phyloP scores from a whole-genome alignment of 2,113 vertebrate genomes.

The Murina feae region DNA sequence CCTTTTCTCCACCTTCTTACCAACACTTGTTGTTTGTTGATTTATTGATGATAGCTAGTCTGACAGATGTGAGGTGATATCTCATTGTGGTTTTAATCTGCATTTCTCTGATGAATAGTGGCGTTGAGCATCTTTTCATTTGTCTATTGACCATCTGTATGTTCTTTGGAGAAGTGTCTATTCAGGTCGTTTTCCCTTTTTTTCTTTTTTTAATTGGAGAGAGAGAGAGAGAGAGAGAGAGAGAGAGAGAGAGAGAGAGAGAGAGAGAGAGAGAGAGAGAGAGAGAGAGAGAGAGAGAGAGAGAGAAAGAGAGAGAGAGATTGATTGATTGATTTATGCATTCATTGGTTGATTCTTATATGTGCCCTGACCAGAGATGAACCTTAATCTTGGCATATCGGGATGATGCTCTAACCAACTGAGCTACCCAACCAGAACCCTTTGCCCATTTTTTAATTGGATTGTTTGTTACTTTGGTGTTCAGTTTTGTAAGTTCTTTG shows the following conservation, averaged over 20 bases:
- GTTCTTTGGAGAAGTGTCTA: background rate
- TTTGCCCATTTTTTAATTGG: background rate
- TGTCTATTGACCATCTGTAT: background rate
- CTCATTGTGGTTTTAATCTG: background rate
- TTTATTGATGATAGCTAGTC: background rate
- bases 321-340: background rate
- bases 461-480: background rate
- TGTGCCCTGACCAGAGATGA: background rate
- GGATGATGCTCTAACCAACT: background rate
- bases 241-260: background rate
- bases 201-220: background rate
- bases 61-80: background rate
- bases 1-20: background rate
- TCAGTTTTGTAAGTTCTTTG: background rate
- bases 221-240: background rate
- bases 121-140: background rate
- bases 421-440: background rate
- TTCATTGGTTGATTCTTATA: background rate
- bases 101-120: background rate
- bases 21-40: background rate
- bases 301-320: no score
- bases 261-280: background rate
- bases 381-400: background rate
- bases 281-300: no score
- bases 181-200: background rate